These are phyloP conservation scores for Thalassaphorura encarpata DNA, from an alignment of 1,140 invertebrate species.

Conservation along the genomic window DNA sequence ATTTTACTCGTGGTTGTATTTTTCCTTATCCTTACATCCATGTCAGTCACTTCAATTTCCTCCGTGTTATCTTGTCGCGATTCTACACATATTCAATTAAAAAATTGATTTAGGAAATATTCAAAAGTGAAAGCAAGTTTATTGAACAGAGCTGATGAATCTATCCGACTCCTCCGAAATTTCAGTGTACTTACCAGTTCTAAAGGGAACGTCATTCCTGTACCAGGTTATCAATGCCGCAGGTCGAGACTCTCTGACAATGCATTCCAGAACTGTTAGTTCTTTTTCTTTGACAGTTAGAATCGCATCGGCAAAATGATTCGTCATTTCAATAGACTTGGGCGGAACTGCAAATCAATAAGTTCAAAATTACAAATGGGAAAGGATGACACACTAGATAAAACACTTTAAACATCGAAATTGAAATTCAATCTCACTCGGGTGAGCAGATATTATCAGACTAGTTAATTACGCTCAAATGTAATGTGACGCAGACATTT, in stretches of 20 bases:
- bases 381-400: too few species aligned
- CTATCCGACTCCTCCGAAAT: too few species aligned
- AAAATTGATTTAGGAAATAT: too few species aligned
- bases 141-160: too few species aligned
- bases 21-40: conserved; percentile 25
- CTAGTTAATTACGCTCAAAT: too few species aligned
- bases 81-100: conserved; percentile 38
- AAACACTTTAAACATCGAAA: too few species aligned
- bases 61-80: conserved; percentile 47
- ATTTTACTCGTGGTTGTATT: conserved; percentile 46
- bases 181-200: conserved; percentile 63
- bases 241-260: conserved; percentile 73
- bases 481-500: too few species aligned
- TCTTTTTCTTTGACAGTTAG: conserved; percentile 77
- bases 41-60: conserved; percentile 34
- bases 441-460: too few species aligned
- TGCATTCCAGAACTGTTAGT: conserved; percentile 65
- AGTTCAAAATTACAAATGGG: too few species aligned
- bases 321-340: conserved; percentile 69
- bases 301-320: conserved; percentile 59
- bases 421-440: too few species aligned
- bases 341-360: conserved; percentile 66
- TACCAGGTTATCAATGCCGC: conserved; percentile 80
- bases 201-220: conserved; percentile 66
- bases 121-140: too few species aligned